Base-by-base conservation (phyloP, 2,888 invertebrate genomes). In the Cephalotes varians region DNA sequence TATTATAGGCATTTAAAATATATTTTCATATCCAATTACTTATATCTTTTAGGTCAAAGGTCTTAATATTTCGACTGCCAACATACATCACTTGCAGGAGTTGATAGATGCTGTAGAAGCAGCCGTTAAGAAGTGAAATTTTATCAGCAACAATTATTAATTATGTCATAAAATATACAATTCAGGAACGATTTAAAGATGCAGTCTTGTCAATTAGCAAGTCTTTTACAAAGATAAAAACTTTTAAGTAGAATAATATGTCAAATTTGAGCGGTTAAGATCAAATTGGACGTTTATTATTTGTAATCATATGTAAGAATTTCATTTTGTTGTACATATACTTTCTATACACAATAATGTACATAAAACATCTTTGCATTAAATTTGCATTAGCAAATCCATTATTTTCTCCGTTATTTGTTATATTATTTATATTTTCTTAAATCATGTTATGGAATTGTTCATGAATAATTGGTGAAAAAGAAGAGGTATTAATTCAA, bases 21-120 rank as follows among this genome's bases (percentile, higher is more conserved):
- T 34, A 28, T 51, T 65, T 54, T 60, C 6, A 72, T 64, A 2
- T 31, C 7, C n/a, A 34, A 28, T 64, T 31, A 71, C 18, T 62
- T 28, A 21, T 44, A 40, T n/a, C 40, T 93, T 93, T 80, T 82
- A 96, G 92, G 95, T 96, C 44, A 95, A 95, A 80, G 95, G 95
- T n/a, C 93, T 96, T 31, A 94, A 95, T 64, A 94, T 97, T 79
- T 94, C 95, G 93, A 95, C 95, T 91, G 93, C 95, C 86, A 95
- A 95, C 92, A 95, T 97, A 84, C 95, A 96, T 58, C 96, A 96
- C 92, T 95, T 97, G 87, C 93, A 95, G 74, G 96, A 96, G 86
- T 95, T 97, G 89, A 95, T 96, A 87, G 95, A 95, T 87, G 95
- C 97, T 91, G 96, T 97, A 71, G 96, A 96, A 89, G 96, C 96